Evolutionary conservation across 2,113 vertebrate species (phyloP), one percentile per base, ranked within the genome.

Genomic region (Lycaon pictus): DNA sequence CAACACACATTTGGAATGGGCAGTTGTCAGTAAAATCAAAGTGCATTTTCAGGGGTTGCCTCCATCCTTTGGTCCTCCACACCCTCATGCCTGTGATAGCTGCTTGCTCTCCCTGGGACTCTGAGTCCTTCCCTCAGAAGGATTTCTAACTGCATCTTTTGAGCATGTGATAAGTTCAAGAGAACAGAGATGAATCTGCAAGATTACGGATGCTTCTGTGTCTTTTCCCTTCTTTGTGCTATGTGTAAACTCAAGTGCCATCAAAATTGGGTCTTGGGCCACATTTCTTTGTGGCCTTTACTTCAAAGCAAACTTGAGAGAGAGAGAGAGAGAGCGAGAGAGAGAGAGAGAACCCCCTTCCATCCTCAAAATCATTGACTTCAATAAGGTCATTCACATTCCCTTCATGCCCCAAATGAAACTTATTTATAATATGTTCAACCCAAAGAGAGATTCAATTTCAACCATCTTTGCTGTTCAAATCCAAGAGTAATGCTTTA

Each of bases 391-490:
- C 17, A 90, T 56, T 96, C 90, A 86, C 20, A 81, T 96, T 97
- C 67, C 71, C 72, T 88, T 98, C 65, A 56, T 96, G 62, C 48
- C 63, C 69, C 79, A 67, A 97, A 29, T 84, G 71, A 96, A 81
- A 98, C 94, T 93, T 97, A 51, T 81, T 95, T 87, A 48, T 93
- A 94, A 93, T 19, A 13, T 65, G 62, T 88, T 29, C 82, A 77
- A 94, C n/a, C 91, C 4, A 32, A 62, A 98, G 96, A 84, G 76
- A 97, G 95, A 97, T 93, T 96, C 88, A 93, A 80, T 69, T 96
- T 89, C 23, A 85, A 55, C 67, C 32, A 88, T 96, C 83, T 86
- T 63, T 95, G 74, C 32, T 27, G 60, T 95, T 96, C 84, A 97
- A 85, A 93, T 93, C 53, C 76, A n/a, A 32, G 93, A 89, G 20